phyloP scores from a whole-genome alignment of 2,888 invertebrate species.

The Aspidiotus destructor region DNA sequence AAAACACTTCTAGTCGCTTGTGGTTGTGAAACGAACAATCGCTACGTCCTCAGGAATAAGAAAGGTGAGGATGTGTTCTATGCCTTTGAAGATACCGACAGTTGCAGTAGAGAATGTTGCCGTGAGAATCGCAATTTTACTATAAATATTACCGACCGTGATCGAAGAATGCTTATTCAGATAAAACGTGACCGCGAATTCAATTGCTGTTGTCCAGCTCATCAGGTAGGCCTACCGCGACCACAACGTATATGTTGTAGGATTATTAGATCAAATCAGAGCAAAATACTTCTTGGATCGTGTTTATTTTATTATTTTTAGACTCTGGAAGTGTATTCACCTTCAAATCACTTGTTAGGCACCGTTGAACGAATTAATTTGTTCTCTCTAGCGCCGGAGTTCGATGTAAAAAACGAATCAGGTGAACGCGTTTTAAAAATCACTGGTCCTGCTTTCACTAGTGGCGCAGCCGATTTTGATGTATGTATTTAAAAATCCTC shows the following conservation, averaged over 20 bases:
- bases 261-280: neutral
- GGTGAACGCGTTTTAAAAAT: neutral
- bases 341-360: neutral
- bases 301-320: neutral
- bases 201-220: neutral
- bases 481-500: neutral
- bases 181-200: neutral
- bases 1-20: neutral
- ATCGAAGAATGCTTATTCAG: neutral
- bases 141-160: neutral
- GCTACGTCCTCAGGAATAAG: neutral
- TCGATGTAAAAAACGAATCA: neutral
- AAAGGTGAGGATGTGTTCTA: neutral
- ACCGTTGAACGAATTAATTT: neutral
- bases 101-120: neutral
- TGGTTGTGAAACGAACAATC: neutral
- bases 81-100: neutral
- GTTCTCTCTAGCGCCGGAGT: neutral
- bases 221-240: too few species aligned
- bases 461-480: neutral
- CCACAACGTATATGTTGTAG: neutral
- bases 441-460: neutral
- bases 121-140: neutral
- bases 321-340: neutral
- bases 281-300: neutral